Conservation (phyloP, 1,140 invertebrate genomes). For the Pseudobourletiella spinata region DNA sequence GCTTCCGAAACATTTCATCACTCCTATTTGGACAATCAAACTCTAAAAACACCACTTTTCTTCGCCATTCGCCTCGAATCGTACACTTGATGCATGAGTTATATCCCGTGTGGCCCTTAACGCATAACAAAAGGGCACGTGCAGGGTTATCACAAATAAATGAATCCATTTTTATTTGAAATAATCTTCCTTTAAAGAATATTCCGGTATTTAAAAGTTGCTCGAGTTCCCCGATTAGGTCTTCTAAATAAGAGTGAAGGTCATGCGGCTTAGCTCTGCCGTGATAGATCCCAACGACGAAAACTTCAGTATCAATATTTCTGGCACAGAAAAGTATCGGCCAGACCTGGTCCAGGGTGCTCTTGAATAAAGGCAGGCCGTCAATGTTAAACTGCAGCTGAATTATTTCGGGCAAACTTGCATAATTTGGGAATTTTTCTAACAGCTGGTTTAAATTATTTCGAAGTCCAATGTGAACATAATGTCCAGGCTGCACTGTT, state of each 20-base stretch:
- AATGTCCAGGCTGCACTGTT: too few relatives aligned
- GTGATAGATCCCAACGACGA: slow-evolving; percentile 12
- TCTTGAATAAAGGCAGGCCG: slow-evolving; percentile 12
- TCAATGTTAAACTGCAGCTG: slow-evolving; percentile 4
- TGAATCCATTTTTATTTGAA: background rate
- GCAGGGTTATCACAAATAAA: slow-evolving; percentile 9
- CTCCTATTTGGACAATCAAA: background rate
- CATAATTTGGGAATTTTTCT: too few relatives aligned
- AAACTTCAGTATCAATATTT: background rate
- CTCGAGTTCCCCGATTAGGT: slow-evolving; percentile 1
- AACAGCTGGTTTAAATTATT: too few relatives aligned
- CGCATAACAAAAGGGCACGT: background rate
- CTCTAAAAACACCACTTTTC: background rate
- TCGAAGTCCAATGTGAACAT: too few relatives aligned
- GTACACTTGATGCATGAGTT: background rate
- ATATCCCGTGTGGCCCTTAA: slow-evolving; percentile 1
- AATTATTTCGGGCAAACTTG: background rate
- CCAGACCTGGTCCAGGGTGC: slow-evolving; percentile 11
- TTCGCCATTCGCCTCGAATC: background rate
- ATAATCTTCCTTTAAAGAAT: background rate
- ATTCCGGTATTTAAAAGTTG: background rate
- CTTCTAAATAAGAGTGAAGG: background rate
- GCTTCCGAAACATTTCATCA: too few relatives aligned
- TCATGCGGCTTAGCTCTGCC: background rate
- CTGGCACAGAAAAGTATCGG: slow-evolving; percentile 1